phyloP scores from a whole-genome alignment of 53 echinoderm and acorn worm genomes.

The Arbacia lixula region DNA sequence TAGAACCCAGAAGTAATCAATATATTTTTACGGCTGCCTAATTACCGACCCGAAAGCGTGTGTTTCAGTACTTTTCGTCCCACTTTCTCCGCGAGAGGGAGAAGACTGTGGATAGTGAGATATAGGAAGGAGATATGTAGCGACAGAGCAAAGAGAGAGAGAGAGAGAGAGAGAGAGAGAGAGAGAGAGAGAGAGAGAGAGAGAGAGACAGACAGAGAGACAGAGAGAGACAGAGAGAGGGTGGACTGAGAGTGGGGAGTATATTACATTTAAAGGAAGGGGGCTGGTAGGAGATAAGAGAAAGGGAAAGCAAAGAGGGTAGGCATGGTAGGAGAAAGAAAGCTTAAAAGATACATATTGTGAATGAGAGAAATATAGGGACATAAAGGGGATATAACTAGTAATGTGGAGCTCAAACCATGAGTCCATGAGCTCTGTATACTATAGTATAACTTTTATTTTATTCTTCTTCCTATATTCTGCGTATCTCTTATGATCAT shows the following conservation, averaged over 20 bases:
- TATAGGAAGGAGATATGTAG: neutral
- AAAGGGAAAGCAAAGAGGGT: no score
- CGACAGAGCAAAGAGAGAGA: neutral
- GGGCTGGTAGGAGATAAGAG: no score
- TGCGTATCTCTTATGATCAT: no score
- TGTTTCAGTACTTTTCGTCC: neutral
- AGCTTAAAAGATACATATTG: no score
- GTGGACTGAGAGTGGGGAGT: neutral
- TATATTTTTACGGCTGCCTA: conserved; percentile 30
- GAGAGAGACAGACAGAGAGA: neutral
- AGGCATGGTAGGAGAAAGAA: no score
- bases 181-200: neutral
- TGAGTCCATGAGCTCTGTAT: no score
- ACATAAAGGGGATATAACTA: no score
- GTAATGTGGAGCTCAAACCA: no score
- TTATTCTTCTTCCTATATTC: no score
- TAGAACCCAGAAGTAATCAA: conserved; percentile 41
- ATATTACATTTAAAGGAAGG: no score
- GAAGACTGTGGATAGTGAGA: neutral
- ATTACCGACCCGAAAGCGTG: conserved; percentile 4
- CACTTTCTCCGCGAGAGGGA: neutral
- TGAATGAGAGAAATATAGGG: no score
- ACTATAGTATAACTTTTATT: no score
- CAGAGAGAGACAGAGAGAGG: neutral
- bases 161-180: neutral